Conservation (phyloP, 2,888 invertebrate genomes). For the Hyles lineata region DNA sequence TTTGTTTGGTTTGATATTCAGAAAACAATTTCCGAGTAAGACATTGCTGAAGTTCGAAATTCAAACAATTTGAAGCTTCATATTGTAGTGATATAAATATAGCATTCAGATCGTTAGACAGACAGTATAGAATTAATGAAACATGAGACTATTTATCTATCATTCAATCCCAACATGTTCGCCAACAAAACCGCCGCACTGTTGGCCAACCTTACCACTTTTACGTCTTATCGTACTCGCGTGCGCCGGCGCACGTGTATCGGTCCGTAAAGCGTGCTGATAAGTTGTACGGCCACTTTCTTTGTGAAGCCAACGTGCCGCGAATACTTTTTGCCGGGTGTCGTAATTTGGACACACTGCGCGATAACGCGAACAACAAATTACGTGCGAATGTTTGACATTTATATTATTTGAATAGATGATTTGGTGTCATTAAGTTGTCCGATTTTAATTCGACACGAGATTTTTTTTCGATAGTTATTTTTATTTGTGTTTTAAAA, state of each 20-base stretch:
- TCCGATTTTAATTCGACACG: too few species aligned
- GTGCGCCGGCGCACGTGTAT: conserved; percentile 56
- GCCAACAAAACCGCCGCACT: not conserved
- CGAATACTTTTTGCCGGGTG: conserved; percentile 40
- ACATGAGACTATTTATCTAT: too few species aligned
- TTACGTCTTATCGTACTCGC: conserved; percentile 38
- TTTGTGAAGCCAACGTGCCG: conserved; percentile 52
- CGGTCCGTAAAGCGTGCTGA: conserved; percentile 45
- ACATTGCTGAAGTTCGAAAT: too few species aligned
- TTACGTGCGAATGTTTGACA: not conserved
- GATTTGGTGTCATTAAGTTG: not conserved
- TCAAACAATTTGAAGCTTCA: too few species aligned
- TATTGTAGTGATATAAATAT: too few species aligned
- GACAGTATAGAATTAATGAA: too few species aligned
- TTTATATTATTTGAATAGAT: not conserved
- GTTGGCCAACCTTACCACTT: conserved; percentile 2
- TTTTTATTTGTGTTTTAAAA: too few species aligned
- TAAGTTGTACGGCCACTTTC: conserved; percentile 59
- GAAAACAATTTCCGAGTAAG: too few species aligned
- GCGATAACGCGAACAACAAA: not conserved
- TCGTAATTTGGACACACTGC: conserved; percentile 27
- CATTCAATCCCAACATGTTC: not conserved
- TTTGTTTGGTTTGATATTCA: too few species aligned
- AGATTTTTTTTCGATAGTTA: too few species aligned
- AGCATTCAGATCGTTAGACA: too few species aligned